Evolutionary conservation across 2,113 vertebrate species (phyloP), one percentile per base, ranked within the genome.

Genomic region (Glaucomys volans): DNA sequence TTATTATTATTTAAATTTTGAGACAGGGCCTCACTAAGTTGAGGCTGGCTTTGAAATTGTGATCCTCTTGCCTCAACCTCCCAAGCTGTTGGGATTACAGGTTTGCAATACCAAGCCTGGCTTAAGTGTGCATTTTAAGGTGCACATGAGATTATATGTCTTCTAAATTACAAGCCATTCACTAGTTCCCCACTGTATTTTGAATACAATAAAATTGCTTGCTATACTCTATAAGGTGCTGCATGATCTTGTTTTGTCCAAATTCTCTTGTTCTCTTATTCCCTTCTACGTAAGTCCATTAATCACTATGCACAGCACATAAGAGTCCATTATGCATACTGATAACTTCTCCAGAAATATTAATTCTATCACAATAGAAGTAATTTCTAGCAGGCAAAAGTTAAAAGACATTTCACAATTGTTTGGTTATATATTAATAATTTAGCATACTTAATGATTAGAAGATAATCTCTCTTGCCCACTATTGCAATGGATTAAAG

Each of bases 101-200:
- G 6, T 7, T 8, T 57, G 54, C 8, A 8, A 20, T 7, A 57
- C 54, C 54, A 2, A 1, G 20, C 20, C 54, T 24, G 54, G 54
- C 54, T 57, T 26, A 66, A 50, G 24, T 40, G 8, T 87, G 77
- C 50, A 80, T 71, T 95, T 90, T 72, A 92, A 52, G 30, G 47
- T 76, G 11, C 57, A 90, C 54, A 76, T 66, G 90, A 92, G 40
- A 83, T 64, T 90, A 26, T n/a, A 84, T 62, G 22, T 87, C 18
- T 76, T 72, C 57, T 75, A 9, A 62, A 28, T 35, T 69, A 47
- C 81, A 90, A 72, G 44, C 0, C 4, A 1, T 77, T 76, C 10
- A 30, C 3, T 52, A 59, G 4, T 40, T 90, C 47, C 13, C 8
- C 59, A 40, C 7, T 81, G 24, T 66, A 72, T 74, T 85, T 90